phyloP scores from a whole-genome alignment of 2,797 vertebrate genomes.

The Melanotaenia pygmaea region DNA sequence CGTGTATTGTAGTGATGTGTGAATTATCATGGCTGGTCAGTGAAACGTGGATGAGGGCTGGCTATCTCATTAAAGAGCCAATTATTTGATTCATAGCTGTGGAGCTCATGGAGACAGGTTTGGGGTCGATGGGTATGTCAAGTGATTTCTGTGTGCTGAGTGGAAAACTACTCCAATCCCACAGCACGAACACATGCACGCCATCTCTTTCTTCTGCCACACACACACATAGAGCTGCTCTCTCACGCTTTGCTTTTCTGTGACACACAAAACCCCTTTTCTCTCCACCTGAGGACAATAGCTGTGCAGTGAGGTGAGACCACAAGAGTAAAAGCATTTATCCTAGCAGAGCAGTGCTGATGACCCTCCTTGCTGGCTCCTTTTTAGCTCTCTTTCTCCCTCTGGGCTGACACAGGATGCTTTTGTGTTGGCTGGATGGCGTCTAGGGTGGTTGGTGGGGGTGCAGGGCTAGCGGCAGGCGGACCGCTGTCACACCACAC shows the following conservation, averaged over 20 bases:
- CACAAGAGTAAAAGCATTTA: slow-evolving; percentile 76
- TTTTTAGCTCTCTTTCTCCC: slow-evolving; percentile 62
- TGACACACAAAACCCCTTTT: slow-evolving; percentile 48
- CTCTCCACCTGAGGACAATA: slow-evolving; percentile 69
- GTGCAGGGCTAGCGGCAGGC: slow-evolving; percentile 52
- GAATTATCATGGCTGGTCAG: background rate
- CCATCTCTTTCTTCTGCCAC: slow-evolving; percentile 3
- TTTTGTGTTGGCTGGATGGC: slow-evolving; percentile 67
- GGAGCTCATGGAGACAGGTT: slow-evolving; percentile 11
- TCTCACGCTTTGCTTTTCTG: slow-evolving; percentile 35
- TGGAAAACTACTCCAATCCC: slow-evolving; percentile 17
- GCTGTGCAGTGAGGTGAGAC: slow-evolving; percentile 72
- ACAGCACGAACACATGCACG: slow-evolving; percentile 3
- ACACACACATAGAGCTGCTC: slow-evolving; percentile 28
- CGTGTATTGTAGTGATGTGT: slow-evolving; percentile 7
- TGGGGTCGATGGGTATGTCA: slow-evolving; percentile 22
- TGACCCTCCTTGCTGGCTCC: slow-evolving; percentile 71
- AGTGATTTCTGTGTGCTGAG: slow-evolving; percentile 38
- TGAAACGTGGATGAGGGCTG: background rate
- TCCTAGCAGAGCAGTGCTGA: slow-evolving; percentile 71
- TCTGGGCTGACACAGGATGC: slow-evolving; percentile 65
- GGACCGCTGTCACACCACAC: slow-evolving; percentile 74
- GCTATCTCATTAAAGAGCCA: slow-evolving; percentile 32
- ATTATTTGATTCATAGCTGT: slow-evolving; percentile 26
- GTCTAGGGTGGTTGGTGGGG: slow-evolving; percentile 11